These are phyloP conservation scores for Oreochromis spilurus DNA, from an alignment of 2,113 vertebrate species.

Conservation along the genomic window DNA sequence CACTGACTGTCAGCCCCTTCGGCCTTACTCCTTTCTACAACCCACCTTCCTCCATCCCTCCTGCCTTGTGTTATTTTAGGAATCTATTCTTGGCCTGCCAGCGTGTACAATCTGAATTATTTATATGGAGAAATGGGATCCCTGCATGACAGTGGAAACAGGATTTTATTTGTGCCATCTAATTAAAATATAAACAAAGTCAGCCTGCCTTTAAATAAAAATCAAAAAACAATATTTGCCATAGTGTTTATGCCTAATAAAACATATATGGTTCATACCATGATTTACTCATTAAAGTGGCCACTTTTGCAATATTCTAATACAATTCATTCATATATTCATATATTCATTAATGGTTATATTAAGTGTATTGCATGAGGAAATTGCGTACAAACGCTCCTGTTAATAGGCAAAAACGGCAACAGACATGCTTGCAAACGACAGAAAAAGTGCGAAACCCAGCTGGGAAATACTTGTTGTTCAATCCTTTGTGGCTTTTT, in stretches of 20 bases:
- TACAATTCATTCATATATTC: not conserved
- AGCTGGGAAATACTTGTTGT: not conserved
- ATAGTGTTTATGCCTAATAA: not conserved
- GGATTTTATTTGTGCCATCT: conserved; percentile 52
- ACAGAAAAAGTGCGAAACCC: not conserved
- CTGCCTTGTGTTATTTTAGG: conserved; percentile 58
- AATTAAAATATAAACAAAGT: conserved; percentile 60
- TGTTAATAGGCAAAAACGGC: not conserved
- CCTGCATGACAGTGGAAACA: conserved; percentile 36
- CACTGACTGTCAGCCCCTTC: conserved; percentile 25
- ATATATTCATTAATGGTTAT: not conserved
- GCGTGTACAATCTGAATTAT: conserved; percentile 65
- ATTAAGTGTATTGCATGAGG: not conserved
- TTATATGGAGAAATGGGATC: conserved; percentile 66
- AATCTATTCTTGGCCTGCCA: conserved; percentile 58
- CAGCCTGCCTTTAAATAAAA: not conserved
- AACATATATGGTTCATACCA: not conserved
- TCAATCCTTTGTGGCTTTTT: not conserved
- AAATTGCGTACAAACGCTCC: not conserved
- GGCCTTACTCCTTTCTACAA: not conserved
- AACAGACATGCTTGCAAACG: not conserved
- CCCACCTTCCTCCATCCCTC: not conserved
- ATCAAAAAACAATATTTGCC: not conserved
- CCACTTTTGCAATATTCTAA: not conserved
- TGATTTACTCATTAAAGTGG: not conserved